phyloP scores from a whole-genome alignment of 1,140 invertebrate species.

The Polyergus mexicanus region DNA sequence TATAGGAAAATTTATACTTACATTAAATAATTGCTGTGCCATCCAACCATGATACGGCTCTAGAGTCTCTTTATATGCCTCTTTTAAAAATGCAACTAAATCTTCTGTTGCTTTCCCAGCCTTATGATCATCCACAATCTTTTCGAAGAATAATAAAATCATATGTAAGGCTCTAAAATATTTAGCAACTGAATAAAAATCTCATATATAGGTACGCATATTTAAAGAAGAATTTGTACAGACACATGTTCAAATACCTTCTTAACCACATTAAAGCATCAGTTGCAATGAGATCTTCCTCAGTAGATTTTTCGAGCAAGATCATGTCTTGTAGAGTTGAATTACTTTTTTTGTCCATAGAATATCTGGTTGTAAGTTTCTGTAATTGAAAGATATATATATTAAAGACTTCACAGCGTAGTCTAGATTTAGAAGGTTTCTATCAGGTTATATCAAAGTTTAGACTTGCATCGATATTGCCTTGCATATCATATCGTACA shows the following conservation, averaged over 20 bases:
- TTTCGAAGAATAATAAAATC: slow-evolving; percentile 88
- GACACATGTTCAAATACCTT: slow-evolving; percentile 85
- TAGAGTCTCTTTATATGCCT: slow-evolving; percentile 89
- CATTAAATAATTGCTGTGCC: slow-evolving; percentile 89
- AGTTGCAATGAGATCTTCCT: slow-evolving; percentile 85
- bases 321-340: slow-evolving; percentile 90
- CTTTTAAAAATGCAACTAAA: slow-evolving; percentile 87
- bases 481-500: slow-evolving; percentile 91
- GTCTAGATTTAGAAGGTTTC: too few species aligned
- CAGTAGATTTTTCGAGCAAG: slow-evolving; percentile 86
- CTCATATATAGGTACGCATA: background rate
- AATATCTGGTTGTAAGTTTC: slow-evolving; percentile 89
- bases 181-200: slow-evolving; percentile 11
- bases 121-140: slow-evolving; percentile 87
- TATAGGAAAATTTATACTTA: slow-evolving; percentile 80
- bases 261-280: slow-evolving; percentile 90
- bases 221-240: background rate
- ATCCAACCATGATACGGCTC: slow-evolving; percentile 90
- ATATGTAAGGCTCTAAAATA: slow-evolving; percentile 88
- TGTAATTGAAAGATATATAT: slow-evolving; percentile 76
- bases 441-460: background rate
- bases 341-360: slow-evolving; percentile 86
- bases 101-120: slow-evolving; percentile 85
- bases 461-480: slow-evolving; percentile 90
- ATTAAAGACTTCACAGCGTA: slow-evolving; percentile 19